A percentile compares a stretch with the other conserved stretches of the same genome.
Conservation (phyloP, 2,113 vertebrate genomes). For the Mesocricetus auratus region DNA sequence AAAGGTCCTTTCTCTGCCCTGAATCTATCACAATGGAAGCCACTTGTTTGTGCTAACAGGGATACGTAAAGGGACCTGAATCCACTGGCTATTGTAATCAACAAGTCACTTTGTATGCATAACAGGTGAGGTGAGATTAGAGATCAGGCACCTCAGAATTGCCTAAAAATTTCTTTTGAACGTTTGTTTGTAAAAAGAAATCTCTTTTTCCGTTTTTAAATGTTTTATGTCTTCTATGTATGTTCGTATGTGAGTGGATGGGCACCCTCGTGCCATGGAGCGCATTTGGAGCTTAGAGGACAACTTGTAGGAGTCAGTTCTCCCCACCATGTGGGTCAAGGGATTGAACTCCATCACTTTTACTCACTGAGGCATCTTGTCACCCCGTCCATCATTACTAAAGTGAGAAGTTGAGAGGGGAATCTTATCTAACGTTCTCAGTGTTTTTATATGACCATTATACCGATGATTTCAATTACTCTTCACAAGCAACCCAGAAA, state of each 20-base stretch:
- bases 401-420: slow-evolving; percentile 14
- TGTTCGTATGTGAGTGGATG: background rate
- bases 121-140: slow-evolving; percentile 35
- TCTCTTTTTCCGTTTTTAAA: background rate
- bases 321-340: too few relatives aligned
- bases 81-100: slow-evolving; percentile 33
- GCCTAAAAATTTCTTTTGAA: slow-evolving; percentile 56
- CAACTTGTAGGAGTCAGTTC: background rate
- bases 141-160: slow-evolving; percentile 36
- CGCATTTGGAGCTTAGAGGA: background rate
- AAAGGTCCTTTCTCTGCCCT: slow-evolving; percentile 7
- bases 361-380: background rate
- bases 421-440: slow-evolving; percentile 32
- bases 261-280: background rate
- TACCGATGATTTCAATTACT: background rate
- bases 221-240: too few relatives aligned
- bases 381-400: background rate
- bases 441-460: slow-evolving; percentile 32
- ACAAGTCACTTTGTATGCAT: slow-evolving; percentile 3
- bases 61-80: background rate
- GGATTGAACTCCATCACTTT: background rate
- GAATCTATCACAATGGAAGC: background rate
- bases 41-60: slow-evolving; percentile 50
- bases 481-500: slow-evolving; percentile 35
- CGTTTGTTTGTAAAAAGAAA: background rate